Conservation (phyloP, 2,797 vertebrate species). For the Hippocampus kuda region DNA sequence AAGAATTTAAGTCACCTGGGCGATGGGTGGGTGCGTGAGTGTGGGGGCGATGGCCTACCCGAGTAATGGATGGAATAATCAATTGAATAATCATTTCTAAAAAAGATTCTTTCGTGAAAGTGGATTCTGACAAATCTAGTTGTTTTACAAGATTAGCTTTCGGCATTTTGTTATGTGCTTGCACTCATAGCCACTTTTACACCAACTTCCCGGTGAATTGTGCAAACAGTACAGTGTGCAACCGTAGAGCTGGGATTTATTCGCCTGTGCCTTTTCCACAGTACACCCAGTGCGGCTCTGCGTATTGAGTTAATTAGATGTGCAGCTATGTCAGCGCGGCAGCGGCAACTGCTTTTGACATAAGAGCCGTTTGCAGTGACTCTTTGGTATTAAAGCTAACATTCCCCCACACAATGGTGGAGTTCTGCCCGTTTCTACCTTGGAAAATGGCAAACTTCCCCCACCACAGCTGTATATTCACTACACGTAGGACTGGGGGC, state of each 20-base stretch:
- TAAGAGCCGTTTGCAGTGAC: not conserved
- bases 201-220: not conserved
- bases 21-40: no score
- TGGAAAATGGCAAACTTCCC: not conserved
- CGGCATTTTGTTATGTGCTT: not conserved
- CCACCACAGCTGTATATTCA: not conserved
- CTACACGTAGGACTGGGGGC: not conserved
- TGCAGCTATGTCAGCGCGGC: not conserved
- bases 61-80: no score
- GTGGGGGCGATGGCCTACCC: no score
- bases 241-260: not conserved
- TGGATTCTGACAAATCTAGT: not conserved
- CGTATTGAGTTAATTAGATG: not conserved
- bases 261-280: not conserved
- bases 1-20: no score
- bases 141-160: not conserved
- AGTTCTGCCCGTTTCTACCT: not conserved
- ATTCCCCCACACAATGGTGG: not conserved
- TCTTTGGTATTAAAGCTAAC: no score
- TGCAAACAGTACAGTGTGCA: not conserved
- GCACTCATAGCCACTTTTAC: not conserved
- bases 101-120: no score
- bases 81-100: no score
- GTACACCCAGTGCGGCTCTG: not conserved
- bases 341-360: not conserved